phyloP scores from a whole-genome alignment of 1,140 invertebrate genomes.

The Chrysoperla carnea region DNA sequence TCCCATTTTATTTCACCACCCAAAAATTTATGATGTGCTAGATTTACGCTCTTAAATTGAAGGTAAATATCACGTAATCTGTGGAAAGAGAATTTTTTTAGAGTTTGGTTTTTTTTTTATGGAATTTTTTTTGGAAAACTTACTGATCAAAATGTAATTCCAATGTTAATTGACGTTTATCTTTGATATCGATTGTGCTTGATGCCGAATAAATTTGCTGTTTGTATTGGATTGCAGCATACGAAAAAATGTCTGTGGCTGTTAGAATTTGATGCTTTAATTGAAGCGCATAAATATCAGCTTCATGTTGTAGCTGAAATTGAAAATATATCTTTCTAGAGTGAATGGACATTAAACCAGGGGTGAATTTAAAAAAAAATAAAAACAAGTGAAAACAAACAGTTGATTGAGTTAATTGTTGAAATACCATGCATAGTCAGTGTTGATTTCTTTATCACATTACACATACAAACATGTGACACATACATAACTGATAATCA shows the following conservation, averaged over 20 bases:
- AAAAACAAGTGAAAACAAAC: too few relatives aligned
- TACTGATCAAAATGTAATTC: constrained; percentile 59
- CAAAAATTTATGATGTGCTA: constrained; percentile 35
- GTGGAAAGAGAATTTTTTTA: constrained; percentile 9
- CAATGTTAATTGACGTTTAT: constrained; percentile 19
- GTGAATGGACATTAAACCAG: too few relatives aligned
- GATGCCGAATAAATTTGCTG: constrained; percentile 40
- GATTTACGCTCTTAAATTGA: constrained; percentile 34
- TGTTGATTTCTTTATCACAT: too few relatives aligned
- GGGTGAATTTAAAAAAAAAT: too few relatives aligned
- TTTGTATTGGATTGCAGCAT: constrained; percentile 41
- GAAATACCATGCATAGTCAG: too few relatives aligned
- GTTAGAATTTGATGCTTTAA: constrained; percentile 35
- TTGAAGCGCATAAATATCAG: constrained; percentile 37
- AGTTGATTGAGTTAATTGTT: too few relatives aligned
- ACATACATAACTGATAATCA: too few relatives aligned
- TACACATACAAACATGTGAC: too few relatives aligned
- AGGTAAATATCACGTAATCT: constrained; percentile 57
- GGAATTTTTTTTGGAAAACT: constrained; percentile 16
- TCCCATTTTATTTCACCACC: constrained; percentile 63
- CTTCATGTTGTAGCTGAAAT: constrained; percentile 37
- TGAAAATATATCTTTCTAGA: not conserved
- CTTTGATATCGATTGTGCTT: constrained; percentile 19
- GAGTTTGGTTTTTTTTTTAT: constrained; percentile 3
- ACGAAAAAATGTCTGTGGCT: constrained; percentile 34